Evolutionary conservation across 2,888 invertebrate genomes (phyloP).

Genomic region (Seira musarum): DNA sequence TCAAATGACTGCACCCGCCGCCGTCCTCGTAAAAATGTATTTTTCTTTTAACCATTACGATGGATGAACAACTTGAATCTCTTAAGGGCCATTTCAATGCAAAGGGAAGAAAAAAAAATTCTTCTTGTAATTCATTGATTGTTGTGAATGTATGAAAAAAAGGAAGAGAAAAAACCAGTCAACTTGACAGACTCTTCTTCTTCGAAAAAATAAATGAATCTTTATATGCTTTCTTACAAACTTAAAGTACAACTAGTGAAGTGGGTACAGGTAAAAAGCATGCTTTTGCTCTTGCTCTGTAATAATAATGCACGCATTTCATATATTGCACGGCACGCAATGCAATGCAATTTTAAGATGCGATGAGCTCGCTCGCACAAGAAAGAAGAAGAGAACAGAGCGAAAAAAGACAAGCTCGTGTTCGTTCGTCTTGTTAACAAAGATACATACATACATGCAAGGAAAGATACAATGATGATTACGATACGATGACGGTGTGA

Average conservation of each 20-base stretch:
- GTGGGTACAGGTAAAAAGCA: too few species aligned
- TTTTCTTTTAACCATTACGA: background rate
- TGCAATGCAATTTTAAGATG: background rate
- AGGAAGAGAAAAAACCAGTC: constrained; percentile 5
- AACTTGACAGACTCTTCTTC: background rate
- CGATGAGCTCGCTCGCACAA: background rate
- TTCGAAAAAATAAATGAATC: background rate
- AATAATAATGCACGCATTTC: background rate
- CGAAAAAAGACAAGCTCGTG: constrained; percentile 14
- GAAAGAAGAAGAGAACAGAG: constrained; percentile 5
- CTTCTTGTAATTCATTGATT: constrained; percentile 10
- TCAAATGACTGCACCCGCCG: constrained; percentile 6
- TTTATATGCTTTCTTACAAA: background rate
- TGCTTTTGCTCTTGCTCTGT: too few species aligned
- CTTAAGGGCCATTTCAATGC: constrained; percentile 4
- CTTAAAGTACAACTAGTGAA: too few species aligned
- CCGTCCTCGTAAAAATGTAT: constrained; percentile 11
- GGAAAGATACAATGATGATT: constrained; percentile 12
- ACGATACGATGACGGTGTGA: constrained; percentile 8
- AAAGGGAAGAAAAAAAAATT: background rate
- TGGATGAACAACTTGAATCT: background rate
- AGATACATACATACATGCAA: constrained; percentile 3
- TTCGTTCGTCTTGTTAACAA: constrained; percentile 10
- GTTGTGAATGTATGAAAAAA: constrained; percentile 11
- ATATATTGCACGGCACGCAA: constrained; percentile 1